Evolutionary conservation across 2,113 vertebrate genomes (phyloP).

Genomic region (Dromaius novaehollandiae): DNA sequence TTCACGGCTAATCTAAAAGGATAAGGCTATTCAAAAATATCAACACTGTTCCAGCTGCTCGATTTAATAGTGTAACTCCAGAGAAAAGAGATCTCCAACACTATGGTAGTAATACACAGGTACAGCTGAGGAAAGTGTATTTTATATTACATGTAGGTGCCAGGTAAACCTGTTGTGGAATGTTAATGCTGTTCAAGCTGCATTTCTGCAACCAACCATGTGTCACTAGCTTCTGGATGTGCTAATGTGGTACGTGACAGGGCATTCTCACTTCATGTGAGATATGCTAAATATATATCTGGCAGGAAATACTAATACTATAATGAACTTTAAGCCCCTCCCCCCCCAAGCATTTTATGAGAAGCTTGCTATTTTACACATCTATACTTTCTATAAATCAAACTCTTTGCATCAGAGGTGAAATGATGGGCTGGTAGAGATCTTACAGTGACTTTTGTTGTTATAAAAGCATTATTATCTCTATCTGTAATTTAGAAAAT

Average conservation of each 20-base stretch:
- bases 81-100: background rate
- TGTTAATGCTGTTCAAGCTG: background rate
- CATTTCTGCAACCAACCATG: background rate
- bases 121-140: background rate
- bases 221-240: background rate
- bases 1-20: background rate
- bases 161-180: background rate
- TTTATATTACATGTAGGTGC: background rate
- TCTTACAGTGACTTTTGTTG: background rate
- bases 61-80: background rate
- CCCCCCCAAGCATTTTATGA: background rate
- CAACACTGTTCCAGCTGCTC: background rate
- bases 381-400: background rate
- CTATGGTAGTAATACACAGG: background rate
- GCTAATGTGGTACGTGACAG: background rate
- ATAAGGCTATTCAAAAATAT: background rate
- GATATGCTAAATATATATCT: background rate
- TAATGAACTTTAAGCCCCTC: background rate
- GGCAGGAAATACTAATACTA: background rate
- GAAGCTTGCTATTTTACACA: background rate
- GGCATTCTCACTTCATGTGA: background rate
- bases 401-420: background rate
- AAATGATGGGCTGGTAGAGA: background rate
- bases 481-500: background rate
- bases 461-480: background rate